These are phyloP conservation scores for Oreochromis spilurus DNA, from an alignment of 2,113 vertebrate genomes.

Conservation along the genomic window DNA sequence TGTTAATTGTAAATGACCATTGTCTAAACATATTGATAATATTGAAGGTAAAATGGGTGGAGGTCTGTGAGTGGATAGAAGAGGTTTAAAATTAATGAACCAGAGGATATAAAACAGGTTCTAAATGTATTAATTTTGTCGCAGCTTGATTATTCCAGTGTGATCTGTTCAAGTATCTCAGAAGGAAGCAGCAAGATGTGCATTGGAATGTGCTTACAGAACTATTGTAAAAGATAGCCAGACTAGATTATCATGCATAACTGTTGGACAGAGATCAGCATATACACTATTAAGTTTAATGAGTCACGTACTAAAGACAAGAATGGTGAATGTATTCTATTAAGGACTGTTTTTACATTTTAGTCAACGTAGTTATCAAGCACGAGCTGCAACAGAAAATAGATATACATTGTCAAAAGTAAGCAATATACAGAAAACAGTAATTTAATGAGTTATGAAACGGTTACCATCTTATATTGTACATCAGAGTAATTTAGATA, in stretches of 20 bases:
- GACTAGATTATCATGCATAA: not conserved
- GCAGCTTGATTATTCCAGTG: not conserved
- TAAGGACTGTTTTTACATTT: not conserved
- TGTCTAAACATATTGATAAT: not conserved
- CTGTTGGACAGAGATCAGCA: not conserved
- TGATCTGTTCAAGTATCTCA: not conserved
- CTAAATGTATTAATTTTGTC: not conserved
- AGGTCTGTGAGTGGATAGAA: not conserved
- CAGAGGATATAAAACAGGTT: not conserved
- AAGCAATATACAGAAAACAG: not conserved
- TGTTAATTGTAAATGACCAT: not conserved
- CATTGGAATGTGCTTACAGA: not conserved
- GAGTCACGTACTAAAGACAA: not conserved
- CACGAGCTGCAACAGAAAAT: not conserved
- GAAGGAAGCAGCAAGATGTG: not conserved
- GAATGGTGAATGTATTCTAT: not conserved
- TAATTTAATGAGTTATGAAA: not conserved
- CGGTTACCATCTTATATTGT: not conserved
- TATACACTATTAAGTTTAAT: not conserved
- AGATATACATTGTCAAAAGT: not conserved
- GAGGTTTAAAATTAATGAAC: not conserved
- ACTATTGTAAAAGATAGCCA: not conserved
- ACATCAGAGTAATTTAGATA: not conserved
- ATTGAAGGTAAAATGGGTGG: not conserved
- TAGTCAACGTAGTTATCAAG: not conserved